Base-by-base conservation (phyloP, 2,888 invertebrate genomes). In the Bugulina stolonifera region DNA sequence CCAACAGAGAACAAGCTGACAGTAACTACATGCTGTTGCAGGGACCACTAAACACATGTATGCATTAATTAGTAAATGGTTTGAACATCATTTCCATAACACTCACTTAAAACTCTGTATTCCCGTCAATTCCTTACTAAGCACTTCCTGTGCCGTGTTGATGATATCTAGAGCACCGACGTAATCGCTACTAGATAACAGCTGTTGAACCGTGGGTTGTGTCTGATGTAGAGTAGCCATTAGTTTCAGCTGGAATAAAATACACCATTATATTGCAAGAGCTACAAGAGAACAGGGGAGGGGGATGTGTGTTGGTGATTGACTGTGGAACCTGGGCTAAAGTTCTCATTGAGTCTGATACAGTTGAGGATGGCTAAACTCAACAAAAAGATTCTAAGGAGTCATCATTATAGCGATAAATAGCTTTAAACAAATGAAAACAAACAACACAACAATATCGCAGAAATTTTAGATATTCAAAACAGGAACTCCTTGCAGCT, bases 141-240 rank as follows among this genome's bases (percentile, higher is more conserved):
- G 87, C 72, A 97, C 93, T 84, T 94, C 95, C 85, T 97, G 94
- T 1, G 98, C 96, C 1, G 95, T 95, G 76, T 93, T 90, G 77
- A 99, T 99, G 74, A 99, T 88, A 86, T 99, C 98, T 74, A 99
- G 87, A 0, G 98, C 98, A 55, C 94, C 96, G 54, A 96, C 95
- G 87, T 95, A 99, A 85, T 99, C 98, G 75, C 93, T 94, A 14
- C 94, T 94, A 75, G 95, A 93, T 64, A 99, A 87, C 70, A 98
- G 87, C 72, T 95, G 87, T 83, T 99, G 99, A 79, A 99, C 91
- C 85, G 94, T 97, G 0, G 96, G 93, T 83, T 99, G 99, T 25
- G 98, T 97, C 87, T 99, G 97, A 83, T 96, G 91, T 10, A 98
- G 94, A 1, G 94, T 95, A 5, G 92, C 90, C 91, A 98, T 96